These are phyloP conservation scores for Sclerurus mexicanus DNA, from an alignment of 2,113 vertebrate genomes.

Conservation along the genomic window DNA sequence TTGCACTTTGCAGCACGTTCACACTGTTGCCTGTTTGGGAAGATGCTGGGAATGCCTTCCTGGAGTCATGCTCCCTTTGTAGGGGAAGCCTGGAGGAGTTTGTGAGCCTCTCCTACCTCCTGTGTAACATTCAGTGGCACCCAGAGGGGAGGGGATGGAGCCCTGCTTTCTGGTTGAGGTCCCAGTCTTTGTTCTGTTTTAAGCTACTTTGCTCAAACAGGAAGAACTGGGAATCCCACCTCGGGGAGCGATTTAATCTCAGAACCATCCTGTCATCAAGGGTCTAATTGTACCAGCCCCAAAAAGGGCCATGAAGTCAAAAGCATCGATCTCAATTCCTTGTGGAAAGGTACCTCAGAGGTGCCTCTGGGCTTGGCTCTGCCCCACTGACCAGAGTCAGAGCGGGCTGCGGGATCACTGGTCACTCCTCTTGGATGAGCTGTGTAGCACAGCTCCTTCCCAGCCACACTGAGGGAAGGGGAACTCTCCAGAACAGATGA, in stretches of 20 bases:
- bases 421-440: neutral
- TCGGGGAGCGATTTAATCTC: neutral
- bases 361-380: neutral
- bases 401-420: neutral
- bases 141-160: neutral
- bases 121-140: neutral
- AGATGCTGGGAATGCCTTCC: neutral
- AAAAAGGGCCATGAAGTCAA: neutral
- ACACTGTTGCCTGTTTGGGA: neutral
- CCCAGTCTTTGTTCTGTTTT: neutral
- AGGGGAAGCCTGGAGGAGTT: neutral
- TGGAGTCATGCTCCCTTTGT: neutral
- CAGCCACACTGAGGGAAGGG: neutral
- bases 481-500: neutral
- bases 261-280: neutral
- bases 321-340: neutral
- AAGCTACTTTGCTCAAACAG: neutral
- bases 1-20: neutral
- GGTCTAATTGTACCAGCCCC: neutral
- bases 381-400: fast-evolving
- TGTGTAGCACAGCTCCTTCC: neutral
- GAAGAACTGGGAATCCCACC: neutral
- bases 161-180: neutral
- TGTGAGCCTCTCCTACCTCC: neutral
- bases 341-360: neutral